Evolutionary conservation across 92 coral and sea anemone genomes (phyloP).

Genomic region (Phenganax subtilis): DNA sequence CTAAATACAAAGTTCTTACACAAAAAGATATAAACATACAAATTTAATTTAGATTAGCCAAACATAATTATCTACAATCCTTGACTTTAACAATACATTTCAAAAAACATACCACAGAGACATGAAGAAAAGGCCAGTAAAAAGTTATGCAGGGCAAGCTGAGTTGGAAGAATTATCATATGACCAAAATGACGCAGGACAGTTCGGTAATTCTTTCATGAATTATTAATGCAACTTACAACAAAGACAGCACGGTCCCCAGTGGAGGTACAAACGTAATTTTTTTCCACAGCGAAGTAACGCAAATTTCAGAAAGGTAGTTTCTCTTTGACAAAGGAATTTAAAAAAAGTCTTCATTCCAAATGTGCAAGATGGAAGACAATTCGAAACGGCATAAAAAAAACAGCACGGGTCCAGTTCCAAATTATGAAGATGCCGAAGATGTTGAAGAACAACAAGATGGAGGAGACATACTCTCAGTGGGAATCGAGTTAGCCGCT

Average conservation of each 20-base stretch:
- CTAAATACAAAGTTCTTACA: too few species aligned
- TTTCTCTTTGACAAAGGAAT: not conserved
- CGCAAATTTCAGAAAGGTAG: not conserved
- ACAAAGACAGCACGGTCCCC: not conserved
- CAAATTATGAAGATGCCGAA: not conserved
- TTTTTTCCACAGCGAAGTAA: not conserved
- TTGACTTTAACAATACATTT: too few species aligned
- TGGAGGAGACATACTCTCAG: not conserved
- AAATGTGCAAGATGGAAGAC: slow-evolving; percentile 26
- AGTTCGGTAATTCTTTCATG: not conserved
- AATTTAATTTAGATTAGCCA: too few species aligned
- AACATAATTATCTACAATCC: too few species aligned
- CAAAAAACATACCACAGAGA: too few species aligned
- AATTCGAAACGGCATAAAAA: too few species aligned
- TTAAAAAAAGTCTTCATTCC: not conserved
- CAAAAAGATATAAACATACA: too few species aligned
- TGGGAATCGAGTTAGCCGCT: slow-evolving; percentile 10
- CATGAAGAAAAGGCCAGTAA: too few species aligned
- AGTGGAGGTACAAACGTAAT: not conserved
- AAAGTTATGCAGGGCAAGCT: too few species aligned
- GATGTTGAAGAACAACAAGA: not conserved
- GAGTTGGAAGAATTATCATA: not conserved
- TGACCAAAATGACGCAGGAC: not conserved
- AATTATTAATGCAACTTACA: not conserved
- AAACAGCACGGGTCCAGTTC: not conserved